Evolutionary conservation across 2,113 vertebrate genomes (phyloP).

Genomic region (Gadus macrocephalus): DNA sequence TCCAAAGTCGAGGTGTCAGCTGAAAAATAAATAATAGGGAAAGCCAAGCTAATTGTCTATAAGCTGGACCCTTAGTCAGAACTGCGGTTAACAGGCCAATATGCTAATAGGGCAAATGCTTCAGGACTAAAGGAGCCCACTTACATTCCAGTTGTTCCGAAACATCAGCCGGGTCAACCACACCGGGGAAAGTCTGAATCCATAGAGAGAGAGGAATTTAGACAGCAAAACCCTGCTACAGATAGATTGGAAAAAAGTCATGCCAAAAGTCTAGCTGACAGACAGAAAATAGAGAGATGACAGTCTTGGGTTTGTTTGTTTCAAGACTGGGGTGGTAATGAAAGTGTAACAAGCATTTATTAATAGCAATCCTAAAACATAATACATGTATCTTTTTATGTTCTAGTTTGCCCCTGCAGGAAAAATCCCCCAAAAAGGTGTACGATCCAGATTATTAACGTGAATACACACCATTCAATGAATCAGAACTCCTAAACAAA

Average conservation of each 20-base stretch:
- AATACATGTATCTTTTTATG: too few relatives aligned
- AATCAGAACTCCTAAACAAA: constrained; percentile 5
- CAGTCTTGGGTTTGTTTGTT: too few relatives aligned
- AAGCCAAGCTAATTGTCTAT: constrained; percentile 47
- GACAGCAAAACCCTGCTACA: too few relatives aligned
- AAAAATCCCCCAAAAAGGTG: not conserved
- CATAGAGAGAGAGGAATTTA: constrained; percentile 25
- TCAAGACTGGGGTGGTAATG: too few relatives aligned
- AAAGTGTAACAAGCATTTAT: too few relatives aligned
- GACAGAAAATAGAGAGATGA: too few relatives aligned
- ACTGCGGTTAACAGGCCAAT: too few relatives aligned
- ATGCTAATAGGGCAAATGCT: constrained; percentile 29
- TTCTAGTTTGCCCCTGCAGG: not conserved
- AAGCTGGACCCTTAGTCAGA: constrained; percentile 28
- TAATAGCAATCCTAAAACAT: too few relatives aligned
- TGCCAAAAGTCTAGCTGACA: too few relatives aligned
- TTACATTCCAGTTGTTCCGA: constrained; percentile 86
- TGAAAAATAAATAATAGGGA: constrained; percentile 66
- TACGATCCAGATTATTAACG: not conserved
- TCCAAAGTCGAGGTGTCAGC: constrained; percentile 89
- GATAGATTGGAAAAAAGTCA: too few relatives aligned
- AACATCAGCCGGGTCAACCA: constrained; percentile 87
- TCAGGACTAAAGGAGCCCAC: constrained; percentile 45
- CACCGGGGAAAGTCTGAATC: constrained; percentile 76
- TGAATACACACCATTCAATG: not conserved